phyloP scores from a whole-genome alignment of 2,888 invertebrate species.

The Muscina levida region DNA sequence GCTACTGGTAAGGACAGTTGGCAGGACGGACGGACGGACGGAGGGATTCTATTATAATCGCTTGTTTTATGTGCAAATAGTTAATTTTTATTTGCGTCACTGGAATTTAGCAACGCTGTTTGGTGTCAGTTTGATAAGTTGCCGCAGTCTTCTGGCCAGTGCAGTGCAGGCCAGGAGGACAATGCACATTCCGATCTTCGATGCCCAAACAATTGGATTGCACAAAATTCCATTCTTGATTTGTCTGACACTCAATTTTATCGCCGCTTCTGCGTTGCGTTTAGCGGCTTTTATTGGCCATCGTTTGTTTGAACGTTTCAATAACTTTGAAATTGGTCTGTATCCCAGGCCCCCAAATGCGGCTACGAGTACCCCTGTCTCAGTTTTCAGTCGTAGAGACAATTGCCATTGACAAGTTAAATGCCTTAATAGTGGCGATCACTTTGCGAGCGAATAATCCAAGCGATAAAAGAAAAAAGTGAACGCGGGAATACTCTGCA shows the following conservation, averaged over 20 bases:
- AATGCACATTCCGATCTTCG: conserved; percentile 55
- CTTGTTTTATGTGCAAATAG: conserved; percentile 61
- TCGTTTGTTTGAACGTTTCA: conserved; percentile 61
- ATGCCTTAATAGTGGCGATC: conserved; percentile 59
- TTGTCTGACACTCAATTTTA: conserved; percentile 69
- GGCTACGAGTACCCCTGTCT: not conserved
- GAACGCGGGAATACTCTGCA: conserved; percentile 26
- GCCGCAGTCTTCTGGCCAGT: conserved; percentile 70
- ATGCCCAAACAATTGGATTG: conserved; percentile 68
- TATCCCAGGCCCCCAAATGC: conserved; percentile 25
- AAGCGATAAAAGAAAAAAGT: conserved; percentile 4
- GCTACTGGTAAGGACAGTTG: not conserved
- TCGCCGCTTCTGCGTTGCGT: conserved; percentile 32
- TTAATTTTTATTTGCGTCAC: conserved; percentile 73
- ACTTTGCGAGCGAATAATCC: conserved; percentile 47
- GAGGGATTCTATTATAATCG: conserved; percentile 62
- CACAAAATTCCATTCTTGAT: conserved; percentile 70
- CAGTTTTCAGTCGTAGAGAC: conserved; percentile 36
- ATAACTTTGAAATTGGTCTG: conserved; percentile 67
- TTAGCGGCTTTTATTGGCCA: conserved; percentile 46
- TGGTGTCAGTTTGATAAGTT: conserved; percentile 79
- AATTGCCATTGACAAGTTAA: conserved; percentile 67
- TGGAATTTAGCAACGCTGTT: conserved; percentile 78
- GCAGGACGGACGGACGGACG: not conserved
- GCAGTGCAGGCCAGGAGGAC: conserved; percentile 61